A percentile compares a stretch with the other conserved stretches of the same genome.
phyloP scores from a whole-genome alignment of 2,113 vertebrate species.

The Forbesichthys agassizii region DNA sequence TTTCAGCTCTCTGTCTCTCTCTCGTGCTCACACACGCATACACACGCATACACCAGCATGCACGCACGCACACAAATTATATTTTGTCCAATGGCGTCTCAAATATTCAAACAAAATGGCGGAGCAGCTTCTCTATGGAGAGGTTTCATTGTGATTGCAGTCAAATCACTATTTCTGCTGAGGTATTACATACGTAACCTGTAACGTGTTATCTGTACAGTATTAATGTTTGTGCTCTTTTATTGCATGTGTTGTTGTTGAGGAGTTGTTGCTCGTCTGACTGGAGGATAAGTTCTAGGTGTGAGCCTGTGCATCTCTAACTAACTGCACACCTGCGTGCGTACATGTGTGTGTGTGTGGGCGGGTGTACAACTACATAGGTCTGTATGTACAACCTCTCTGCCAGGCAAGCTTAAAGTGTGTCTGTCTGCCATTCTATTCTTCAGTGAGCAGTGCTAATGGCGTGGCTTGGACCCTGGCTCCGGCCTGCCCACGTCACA shows the following conservation, averaged over 20 bases:
- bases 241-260: too few relatives aligned
- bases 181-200: too few relatives aligned
- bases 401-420: neutral
- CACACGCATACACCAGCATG: neutral
- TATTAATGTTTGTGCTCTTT: too few relatives aligned
- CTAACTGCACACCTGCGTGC: neutral
- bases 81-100: neutral
- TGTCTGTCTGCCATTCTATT: constrained; percentile 23
- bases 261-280: neutral
- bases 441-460: constrained; percentile 53
- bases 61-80: neutral
- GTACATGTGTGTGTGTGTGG: constrained; percentile 12
- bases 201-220: too few relatives aligned
- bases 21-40: neutral
- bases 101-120: neutral
- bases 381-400: too few relatives aligned
- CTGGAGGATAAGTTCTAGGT: neutral
- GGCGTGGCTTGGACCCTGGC: constrained; percentile 53
- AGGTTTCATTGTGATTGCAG: too few relatives aligned
- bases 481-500: constrained; percentile 33
- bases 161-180: too few relatives aligned
- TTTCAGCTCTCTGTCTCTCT: constrained; percentile 19
- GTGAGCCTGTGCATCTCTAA: neutral
- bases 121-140: too few relatives aligned
- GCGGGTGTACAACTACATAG: neutral